Conservation (phyloP, 2,113 vertebrate genomes). For the Monopterus albus region DNA sequence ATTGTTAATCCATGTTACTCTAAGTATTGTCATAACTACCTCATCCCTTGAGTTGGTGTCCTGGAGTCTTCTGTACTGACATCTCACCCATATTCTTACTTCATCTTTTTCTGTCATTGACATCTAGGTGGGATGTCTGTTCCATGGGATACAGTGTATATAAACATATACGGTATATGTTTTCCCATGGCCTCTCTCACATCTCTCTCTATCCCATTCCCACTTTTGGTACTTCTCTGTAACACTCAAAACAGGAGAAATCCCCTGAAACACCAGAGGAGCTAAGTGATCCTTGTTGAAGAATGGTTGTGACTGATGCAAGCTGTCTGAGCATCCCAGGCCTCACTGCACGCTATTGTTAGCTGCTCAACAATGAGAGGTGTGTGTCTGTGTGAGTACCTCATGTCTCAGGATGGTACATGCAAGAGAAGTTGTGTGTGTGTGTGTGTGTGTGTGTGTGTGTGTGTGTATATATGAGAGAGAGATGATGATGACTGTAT, state of each 20-base stretch:
- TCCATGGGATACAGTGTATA: neutral
- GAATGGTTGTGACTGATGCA: slow-evolving; percentile 54
- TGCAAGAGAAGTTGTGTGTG: slow-evolving; percentile 8
- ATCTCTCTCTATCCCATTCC: neutral
- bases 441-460: slow-evolving; percentile 38
- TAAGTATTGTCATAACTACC: too few species aligned
- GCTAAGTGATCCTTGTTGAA: neutral
- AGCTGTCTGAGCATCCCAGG: slow-evolving; percentile 45
- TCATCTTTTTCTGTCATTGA: too few species aligned
- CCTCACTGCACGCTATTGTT: slow-evolving; percentile 63
- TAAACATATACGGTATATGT: too few species aligned
- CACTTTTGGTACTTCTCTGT: neutral
- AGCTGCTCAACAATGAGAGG: slow-evolving; percentile 59
- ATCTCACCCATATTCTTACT: too few species aligned
- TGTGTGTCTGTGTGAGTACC: slow-evolving; percentile 47
- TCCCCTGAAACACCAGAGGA: slow-evolving; percentile 8
- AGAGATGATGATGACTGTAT: slow-evolving; percentile 49
- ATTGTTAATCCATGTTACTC: neutral
- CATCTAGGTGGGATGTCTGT: neutral
- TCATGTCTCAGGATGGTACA: slow-evolving; percentile 43
- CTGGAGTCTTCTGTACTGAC: too few species aligned
- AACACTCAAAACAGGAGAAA: slow-evolving; percentile 1
- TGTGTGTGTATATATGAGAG: slow-evolving; percentile 12
- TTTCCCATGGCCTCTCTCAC: neutral
- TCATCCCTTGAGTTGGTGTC: too few species aligned